Percentiles rank a stretch among this genome's conserved stretches.
phyloP scores from a whole-genome alignment of 2,797 vertebrate species.

The Phaenicophaeus curvirostris region DNA sequence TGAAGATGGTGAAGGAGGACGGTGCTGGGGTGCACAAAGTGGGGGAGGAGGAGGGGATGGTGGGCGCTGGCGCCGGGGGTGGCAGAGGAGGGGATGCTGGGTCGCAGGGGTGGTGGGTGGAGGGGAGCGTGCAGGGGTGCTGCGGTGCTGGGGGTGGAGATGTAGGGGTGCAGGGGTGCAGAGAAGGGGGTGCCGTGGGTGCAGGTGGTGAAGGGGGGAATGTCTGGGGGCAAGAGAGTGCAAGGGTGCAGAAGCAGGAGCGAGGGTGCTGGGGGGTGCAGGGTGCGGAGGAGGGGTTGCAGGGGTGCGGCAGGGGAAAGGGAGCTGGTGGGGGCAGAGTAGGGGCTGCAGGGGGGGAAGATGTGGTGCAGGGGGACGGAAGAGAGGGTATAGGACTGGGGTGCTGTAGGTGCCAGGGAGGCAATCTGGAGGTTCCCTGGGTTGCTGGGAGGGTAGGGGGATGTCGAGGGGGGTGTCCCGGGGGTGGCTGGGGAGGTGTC shows the following conservation, averaged over 20 bases:
- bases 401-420: neutral
- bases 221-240: neutral
- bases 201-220: neutral
- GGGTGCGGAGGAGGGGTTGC: neutral
- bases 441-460: neutral
- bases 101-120: neutral
- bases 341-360: neutral
- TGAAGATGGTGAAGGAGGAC: neutral
- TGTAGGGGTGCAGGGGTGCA: too few relatives aligned
- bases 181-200: neutral
- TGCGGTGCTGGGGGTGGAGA: neutral
- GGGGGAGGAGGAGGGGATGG: neutral
- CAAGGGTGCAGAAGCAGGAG: neutral
- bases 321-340: neutral
- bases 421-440: neutral
- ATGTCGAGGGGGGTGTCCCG: too few relatives aligned
- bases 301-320: neutral
- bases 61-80: neutral
- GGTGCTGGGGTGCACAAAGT: neutral
- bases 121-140: neutral
- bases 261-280: neutral
- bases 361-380: neutral
- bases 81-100: neutral
- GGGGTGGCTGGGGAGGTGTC: too few relatives aligned
- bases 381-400: neutral